These are phyloP conservation scores for Hylaeus anthracinus DNA, from an alignment of 1,140 invertebrate genomes.

Conservation along the genomic window DNA sequence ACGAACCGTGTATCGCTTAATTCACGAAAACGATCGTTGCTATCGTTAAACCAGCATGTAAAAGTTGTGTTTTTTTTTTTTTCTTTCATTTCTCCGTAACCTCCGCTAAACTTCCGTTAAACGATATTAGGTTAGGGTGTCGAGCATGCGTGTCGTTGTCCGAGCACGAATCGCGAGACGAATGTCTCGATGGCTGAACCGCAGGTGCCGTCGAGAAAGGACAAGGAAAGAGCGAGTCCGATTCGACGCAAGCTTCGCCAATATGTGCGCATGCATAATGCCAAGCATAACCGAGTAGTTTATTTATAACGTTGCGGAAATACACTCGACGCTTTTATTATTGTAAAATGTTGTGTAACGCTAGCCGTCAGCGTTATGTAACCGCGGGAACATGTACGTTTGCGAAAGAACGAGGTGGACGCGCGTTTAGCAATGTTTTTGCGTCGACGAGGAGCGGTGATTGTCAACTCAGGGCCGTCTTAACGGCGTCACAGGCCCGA, in stretches of 20 bases:
- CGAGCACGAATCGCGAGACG: neutral
- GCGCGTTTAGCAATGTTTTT: neutral
- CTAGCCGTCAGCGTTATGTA: constrained; percentile 61
- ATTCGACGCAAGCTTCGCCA: constrained; percentile 58
- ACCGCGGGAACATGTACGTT: constrained; percentile 39
- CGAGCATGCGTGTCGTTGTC: neutral
- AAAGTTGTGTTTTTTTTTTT: too few relatives aligned
- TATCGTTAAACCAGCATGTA: too few relatives aligned
- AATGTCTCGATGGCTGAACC: too few relatives aligned
- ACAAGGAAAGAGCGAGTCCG: neutral
- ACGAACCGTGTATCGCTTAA: too few relatives aligned
- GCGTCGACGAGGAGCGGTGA: too few relatives aligned
- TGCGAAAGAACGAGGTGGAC: neutral
- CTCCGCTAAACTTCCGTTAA: too few relatives aligned
- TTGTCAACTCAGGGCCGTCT: too few relatives aligned
- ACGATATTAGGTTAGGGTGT: neutral
- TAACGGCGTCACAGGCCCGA: too few relatives aligned
- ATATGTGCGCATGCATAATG: constrained; percentile 72
- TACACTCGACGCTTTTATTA: constrained; percentile 73
- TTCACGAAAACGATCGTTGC: too few relatives aligned
- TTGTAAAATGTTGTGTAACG: constrained; percentile 76
- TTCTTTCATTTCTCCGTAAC: too few relatives aligned
- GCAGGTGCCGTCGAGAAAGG: neutral
- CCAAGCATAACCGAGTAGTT: constrained; percentile 75
- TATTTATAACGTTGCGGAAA: constrained; percentile 77